Evolutionary conservation across 2,888 invertebrate genomes (phyloP), one percentile per base, ranked within the genome.

Genomic region (Scaptomyza polygonia): DNA sequence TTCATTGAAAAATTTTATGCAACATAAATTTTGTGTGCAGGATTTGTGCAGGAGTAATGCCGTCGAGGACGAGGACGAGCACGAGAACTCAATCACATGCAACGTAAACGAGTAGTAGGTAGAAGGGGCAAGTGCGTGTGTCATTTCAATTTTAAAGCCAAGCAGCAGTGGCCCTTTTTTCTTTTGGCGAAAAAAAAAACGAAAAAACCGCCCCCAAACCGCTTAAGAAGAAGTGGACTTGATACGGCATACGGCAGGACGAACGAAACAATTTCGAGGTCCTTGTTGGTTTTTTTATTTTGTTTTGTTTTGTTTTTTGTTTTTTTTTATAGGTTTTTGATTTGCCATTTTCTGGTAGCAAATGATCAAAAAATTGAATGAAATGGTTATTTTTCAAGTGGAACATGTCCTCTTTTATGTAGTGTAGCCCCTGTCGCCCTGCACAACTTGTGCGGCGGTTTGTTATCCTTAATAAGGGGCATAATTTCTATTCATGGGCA

Each of bases 1-100:
- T 88, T 87, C 87, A 89, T 87, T 89, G 88, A 87, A 87, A 89
- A 88, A 88, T 89, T 89, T 86, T 88, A 88, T 88, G 88, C 89
- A 86, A 88, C 88, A 88, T 88, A 88, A 88, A 88, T 88, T 88
- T 86, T 88, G 79, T 70, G 79, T 88, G 77, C 68, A 72, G 89
- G 85, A 87, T 86, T 88, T 89, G 79, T n/a, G n/a, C n/a, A n/a
- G n/a, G n/a, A n/a, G 45, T 52, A 57, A 52, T 54, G 68, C 68
- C 69, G 56, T 36, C 51, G 40, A 45, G 71, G 57, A 57, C 65
- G 61, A 68, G 45, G 56, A 84, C 51, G 40, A 45, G 71, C 55
- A 57, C 65, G 61, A 68, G 45, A 58, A 84, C 79, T 87, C 81
- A 85, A 87, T 87, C 81, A 82, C 86, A 72, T 70, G 81, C 84